A percentile compares a stretch with the other conserved stretches of the same genome.
Conservation (phyloP, 64 coral and sea anemone genomes). For the Porites lutea region DNA sequence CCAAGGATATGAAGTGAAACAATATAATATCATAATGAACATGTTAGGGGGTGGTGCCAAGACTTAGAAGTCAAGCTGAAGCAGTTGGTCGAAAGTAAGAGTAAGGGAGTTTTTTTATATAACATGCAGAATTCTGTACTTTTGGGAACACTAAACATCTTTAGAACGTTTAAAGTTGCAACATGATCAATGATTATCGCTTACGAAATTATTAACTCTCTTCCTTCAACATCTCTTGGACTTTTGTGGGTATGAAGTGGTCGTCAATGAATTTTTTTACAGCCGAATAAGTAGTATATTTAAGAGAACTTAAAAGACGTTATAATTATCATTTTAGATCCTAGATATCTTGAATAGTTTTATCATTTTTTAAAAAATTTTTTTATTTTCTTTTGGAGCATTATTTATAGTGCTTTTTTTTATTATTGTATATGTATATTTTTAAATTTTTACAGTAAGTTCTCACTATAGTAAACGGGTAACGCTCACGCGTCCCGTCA, state of each 20-base stretch:
- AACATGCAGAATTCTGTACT: conserved; percentile 47
- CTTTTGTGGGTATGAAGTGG: not conserved
- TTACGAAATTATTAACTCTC: not conserved
- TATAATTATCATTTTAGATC: not conserved
- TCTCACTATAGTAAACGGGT: too few species aligned
- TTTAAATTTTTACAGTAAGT: too few species aligned
- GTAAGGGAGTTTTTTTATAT: conserved; percentile 11
- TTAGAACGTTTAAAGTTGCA: conserved; percentile 2
- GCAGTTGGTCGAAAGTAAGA: conserved; percentile 39
- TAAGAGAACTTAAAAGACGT: not conserved
- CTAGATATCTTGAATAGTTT: too few species aligned
- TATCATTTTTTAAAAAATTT: not conserved
- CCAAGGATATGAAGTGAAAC: conserved; percentile 34
- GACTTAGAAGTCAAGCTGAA: conserved; percentile 18
- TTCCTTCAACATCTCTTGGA: not conserved
- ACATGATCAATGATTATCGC: not conserved
- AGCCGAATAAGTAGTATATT: not conserved
- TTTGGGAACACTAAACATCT: not conserved
- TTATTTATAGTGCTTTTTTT: not conserved
- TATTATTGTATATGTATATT: not conserved
- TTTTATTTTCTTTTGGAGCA: not conserved
- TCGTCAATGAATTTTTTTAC: not conserved
- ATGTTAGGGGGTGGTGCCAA: conserved; percentile 28
- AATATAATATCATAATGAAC: conserved; percentile 51
- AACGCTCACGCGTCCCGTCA: too few species aligned